A percentile compares a stretch with the other conserved stretches of the same genome.
phyloP scores from a whole-genome alignment of 2,113 vertebrate species.

The Anarrhichthys ocellatus region DNA sequence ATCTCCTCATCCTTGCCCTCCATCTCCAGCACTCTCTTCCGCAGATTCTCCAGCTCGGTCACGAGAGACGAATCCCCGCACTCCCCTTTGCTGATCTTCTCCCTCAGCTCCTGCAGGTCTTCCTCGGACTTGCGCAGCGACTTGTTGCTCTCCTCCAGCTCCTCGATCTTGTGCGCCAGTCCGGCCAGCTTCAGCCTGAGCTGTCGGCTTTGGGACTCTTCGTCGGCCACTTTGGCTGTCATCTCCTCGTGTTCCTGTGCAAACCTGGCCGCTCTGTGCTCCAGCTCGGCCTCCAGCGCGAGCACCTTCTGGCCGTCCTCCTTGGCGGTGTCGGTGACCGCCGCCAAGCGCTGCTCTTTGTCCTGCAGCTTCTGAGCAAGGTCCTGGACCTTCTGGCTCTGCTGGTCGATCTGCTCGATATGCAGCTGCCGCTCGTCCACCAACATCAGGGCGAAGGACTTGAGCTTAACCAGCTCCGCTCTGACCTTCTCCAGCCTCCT shows the following conservation, averaged over 20 bases:
- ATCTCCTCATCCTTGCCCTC: conserved; percentile 98
- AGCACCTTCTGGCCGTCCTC: conserved; percentile 91
- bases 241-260: conserved; percentile 92
- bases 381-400: conserved; percentile 92
- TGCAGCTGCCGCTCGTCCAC: conserved; percentile 96
- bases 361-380: conserved; percentile 90
- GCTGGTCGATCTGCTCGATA: conserved; percentile 91
- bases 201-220: conserved; percentile 91
- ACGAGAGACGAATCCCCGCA: conserved; percentile 90
- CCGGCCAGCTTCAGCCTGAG: conserved; percentile 88
- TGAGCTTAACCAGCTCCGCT: conserved; percentile 93
- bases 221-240: conserved; percentile 87
- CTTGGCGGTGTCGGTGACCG: conserved; percentile 81
- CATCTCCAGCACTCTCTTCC: conserved; percentile 95
- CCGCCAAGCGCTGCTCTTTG: conserved; percentile 87
- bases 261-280: conserved; percentile 85
- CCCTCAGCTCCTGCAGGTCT: conserved; percentile 91
- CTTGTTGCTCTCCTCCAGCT: conserved; percentile 91
- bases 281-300: conserved; percentile 90
- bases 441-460: conserved; percentile 96
- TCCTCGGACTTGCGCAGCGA: conserved; percentile 91
- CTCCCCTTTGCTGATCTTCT: conserved; percentile 93
- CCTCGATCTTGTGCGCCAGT: conserved; percentile 87
- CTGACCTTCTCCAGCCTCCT: conserved; percentile 89
- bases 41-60: conserved; percentile 93